Evolutionary conservation across 2,797 vertebrate genomes (phyloP), one percentile per base, ranked within the genome.

Genomic region (Trachops cirrhosus): DNA sequence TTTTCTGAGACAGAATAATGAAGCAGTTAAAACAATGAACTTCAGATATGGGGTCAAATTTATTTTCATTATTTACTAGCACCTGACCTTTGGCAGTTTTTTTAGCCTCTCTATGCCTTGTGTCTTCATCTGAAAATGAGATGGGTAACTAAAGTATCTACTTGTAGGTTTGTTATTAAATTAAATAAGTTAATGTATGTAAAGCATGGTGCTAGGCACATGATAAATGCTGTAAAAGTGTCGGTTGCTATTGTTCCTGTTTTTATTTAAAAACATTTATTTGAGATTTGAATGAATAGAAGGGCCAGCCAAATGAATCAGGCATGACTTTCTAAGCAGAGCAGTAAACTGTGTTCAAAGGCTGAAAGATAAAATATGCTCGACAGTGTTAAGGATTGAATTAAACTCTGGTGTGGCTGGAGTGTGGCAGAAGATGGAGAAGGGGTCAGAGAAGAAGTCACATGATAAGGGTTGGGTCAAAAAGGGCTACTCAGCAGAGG

Each of bases 251-350:
- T 80, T 46, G 32, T 85, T 64, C 21, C 29, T 80, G 32, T 37
- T 44, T 85, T 93, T 84, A 18, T 71, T 84, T 50, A 82, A 90
- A 80, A 34, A 26, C 5, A 68, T 87, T 77, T 86, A 34, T 14
- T 48, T 90, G 37, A 90, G 16, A 52, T 52, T 86, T 74, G 70
- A 97, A 88, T 85, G 52, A 91, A 11, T 15, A 70, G 5, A 57
- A 37, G 16, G n/a, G 22, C 11, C 29, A 32, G 24, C 21, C 3
- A 57, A 6, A 22, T 24, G 48, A 92, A 62, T 84, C 11, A 62
- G 16, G 5, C 18, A 46, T 54, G 71, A 62, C 3, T 34, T 18
- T 89, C 1, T n/a, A 73, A 71, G n/a, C 18, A 62, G 4, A 89
- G 41, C 15, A 50, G 34, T 78, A 86, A 48, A 1, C 29, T 70